Percentiles rank a stretch among this genome's conserved stretches.
Conservation (phyloP, 2,888 invertebrate species). For the Escarpia spicata region DNA sequence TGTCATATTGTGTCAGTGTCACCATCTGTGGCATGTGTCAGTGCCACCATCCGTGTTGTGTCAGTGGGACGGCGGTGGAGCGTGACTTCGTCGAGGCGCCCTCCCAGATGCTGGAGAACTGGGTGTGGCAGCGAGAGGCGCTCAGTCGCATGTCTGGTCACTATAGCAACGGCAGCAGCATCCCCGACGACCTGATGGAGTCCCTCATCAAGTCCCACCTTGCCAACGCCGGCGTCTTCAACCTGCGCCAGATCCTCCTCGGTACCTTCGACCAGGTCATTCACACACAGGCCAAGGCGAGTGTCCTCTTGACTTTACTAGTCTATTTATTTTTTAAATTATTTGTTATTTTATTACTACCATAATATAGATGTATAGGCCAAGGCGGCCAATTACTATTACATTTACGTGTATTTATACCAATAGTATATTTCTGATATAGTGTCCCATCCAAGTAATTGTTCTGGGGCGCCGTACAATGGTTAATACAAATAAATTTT, state of each 20-base stretch:
- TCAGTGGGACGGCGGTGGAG: slow-evolving; percentile 67
- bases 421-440: too few species aligned
- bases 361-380: too few species aligned
- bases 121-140: slow-evolving; percentile 69
- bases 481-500: too few species aligned
- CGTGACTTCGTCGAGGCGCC: slow-evolving; percentile 70
- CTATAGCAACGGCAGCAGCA: slow-evolving; percentile 58
- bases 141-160: slow-evolving; percentile 67
- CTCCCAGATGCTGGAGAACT: slow-evolving; percentile 70
- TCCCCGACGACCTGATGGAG: slow-evolving; percentile 66
- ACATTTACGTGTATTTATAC: too few species aligned
- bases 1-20: too few species aligned
- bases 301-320: background rate
- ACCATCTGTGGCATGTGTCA: background rate
- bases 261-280: slow-evolving; percentile 68
- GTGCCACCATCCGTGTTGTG: slow-evolving; percentile 5
- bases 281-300: slow-evolving; percentile 56
- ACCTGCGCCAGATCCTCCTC: slow-evolving; percentile 67
- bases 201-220: slow-evolving; percentile 64
- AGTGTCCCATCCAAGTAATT: too few species aligned
- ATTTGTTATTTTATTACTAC: too few species aligned
- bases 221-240: slow-evolving; percentile 68
- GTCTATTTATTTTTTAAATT: too few species aligned
- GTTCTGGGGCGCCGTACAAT: too few species aligned
- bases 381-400: too few species aligned